Evolutionary conservation across 1,140 invertebrate species (phyloP).

Genomic region (Procambarus virginalis): DNA sequence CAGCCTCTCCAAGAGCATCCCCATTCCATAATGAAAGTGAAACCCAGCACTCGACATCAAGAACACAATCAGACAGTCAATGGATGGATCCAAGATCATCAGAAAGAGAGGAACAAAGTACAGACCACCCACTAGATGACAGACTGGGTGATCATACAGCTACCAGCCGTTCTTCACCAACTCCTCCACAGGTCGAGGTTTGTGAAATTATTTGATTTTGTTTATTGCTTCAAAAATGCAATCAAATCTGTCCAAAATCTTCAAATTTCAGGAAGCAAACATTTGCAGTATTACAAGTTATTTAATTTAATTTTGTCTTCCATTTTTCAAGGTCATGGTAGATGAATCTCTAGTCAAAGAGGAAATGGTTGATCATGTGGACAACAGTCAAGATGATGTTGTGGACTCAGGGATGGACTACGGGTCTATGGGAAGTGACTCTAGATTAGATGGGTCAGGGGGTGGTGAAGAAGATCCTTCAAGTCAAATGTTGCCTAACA

Average conservation of each 20-base stretch:
- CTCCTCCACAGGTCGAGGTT: conserved; percentile 48
- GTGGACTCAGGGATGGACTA: conserved; percentile 63
- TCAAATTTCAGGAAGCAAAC: too few relatives aligned
- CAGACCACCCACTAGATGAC: conserved; percentile 37
- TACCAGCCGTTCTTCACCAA: conserved; percentile 20
- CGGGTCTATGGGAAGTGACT: conserved; percentile 56
- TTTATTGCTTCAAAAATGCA: too few relatives aligned
- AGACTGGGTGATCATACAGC: conserved; percentile 34
- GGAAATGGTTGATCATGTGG: conserved; percentile 42
- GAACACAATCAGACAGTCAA: conserved; percentile 23
- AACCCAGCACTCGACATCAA: conserved; percentile 2
- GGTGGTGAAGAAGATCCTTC: conserved; percentile 31
- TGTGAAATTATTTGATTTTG: conserved; percentile 1
- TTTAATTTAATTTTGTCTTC: background rate
- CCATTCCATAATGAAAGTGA: conserved; percentile 20
- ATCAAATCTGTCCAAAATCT: too few relatives aligned
- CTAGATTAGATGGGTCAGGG: conserved; percentile 38
- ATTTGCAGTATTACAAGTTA: too few relatives aligned
- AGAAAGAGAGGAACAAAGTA: conserved; percentile 24
- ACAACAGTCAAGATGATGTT: conserved; percentile 39
- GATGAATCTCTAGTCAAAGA: conserved; percentile 64
- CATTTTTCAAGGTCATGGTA: conserved; percentile 35
- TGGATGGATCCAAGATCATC: conserved; percentile 34
- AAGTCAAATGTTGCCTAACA: conserved; percentile 47
- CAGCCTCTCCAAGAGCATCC: conserved; percentile 35